Base-by-base conservation (phyloP, 1,140 invertebrate genomes). In the Subanguina moxae region DNA sequence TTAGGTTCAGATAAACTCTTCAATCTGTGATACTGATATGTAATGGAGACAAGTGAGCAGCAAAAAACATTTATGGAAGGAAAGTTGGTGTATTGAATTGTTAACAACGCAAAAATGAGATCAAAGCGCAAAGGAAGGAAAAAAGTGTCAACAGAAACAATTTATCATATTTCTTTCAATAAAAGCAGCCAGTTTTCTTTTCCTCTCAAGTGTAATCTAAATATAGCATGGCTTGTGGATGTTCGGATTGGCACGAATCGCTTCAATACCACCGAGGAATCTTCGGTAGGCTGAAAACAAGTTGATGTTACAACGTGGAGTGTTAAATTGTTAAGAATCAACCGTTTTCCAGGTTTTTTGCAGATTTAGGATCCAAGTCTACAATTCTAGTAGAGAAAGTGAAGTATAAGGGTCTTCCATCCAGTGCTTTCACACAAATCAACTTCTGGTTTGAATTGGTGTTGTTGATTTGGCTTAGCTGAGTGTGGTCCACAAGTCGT, bases 291-390 rank as follows among this genome's bases (percentile, higher is more conserved):
- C 68, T 38, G 11, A 38, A 38, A 38, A 5, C 11, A 38, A 11
- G 3, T 11, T 38, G 17, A 57, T 25, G 15, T 13, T 21, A 57
- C 1, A 25, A 25, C 7, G 25, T 27, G 5, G n/a, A 15, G 15
- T 25, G 27, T 56, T n/a, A n/a, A n/a, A n/a, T 56, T 21, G 9
- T n/a, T n/a, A 11, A 38, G 11, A 38, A 38, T 11, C 11, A 38
- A 38, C 32, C 32, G 7, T 64, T 64, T 38, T 25, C 58, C 45
- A 76, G 48, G 46, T 78, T 78, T 43, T 78, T 80, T 7, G 76
- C 76, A 8, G 76, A 67, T 52, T 82, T 82, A 28, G 79, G 79
- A 69, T 82, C 80, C 23, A 82, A 62, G 59, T 82, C 80, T 5
- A 82, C 80, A 30, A 82, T 68, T 68, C 76, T 80, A 27, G 76